Base-by-base conservation (phyloP, 1,140 invertebrate species). In the Bombus ignitus region DNA sequence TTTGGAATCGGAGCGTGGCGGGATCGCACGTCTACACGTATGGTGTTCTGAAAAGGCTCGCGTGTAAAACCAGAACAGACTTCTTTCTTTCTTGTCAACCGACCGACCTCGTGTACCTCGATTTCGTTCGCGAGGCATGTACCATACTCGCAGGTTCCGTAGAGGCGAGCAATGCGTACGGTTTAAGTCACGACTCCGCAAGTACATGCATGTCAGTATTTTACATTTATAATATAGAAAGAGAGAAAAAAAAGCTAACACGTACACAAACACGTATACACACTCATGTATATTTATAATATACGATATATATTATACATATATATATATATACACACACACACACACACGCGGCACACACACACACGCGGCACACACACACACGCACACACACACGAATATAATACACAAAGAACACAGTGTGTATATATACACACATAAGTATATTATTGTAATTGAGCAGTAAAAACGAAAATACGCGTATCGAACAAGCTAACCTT, bases 181-280 rank as follows among this genome's bases (percentile, higher is more conserved):
- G 66, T 66, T 83, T 89, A 83, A 83, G 68, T 83, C 73, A 83
- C 73, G 71, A 88, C 65, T 89, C 59, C 66, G 87, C 71, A 89
- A 74, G 39, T 83, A 89, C 88, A 89, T 88, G 85, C 88, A 89
- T 89, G 88, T 87, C 88, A 89, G 88, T 89, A 89, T 89, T 89
- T 89, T 89, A 89, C 86, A 89, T 78, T 83, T 87, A 89, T 77
- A 80, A 83, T 89, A 89, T 85, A 66, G 25, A 70, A 70, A 83
- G 71, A 79, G 68, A 81, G 62, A 77, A 65, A 65, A 62, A 32
- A 53, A 78, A 71, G 35, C 37, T 78, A 76, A 82, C 32, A 37
- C n/a, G 44, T 57, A 75, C 71, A 59, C 6, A 47, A n/a, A 62
- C 22, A 74, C 25, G 9, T 53, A 81, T 32, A 81, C 37, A 81